Base-by-base conservation (phyloP, 2,113 vertebrate species). In the Periophthalmus modestus region DNA sequence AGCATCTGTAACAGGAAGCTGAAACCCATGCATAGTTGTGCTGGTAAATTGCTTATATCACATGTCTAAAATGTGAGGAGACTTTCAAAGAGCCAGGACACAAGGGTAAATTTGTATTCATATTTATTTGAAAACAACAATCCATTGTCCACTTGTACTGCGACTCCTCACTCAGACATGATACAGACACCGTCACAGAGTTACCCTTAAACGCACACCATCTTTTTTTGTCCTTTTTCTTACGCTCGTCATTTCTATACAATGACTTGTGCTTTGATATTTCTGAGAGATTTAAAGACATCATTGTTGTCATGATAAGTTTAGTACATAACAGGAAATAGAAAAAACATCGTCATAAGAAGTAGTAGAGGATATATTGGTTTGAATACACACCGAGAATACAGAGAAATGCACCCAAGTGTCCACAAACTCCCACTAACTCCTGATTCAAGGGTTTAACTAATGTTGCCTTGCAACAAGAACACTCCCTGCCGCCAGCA, bases 71-170 rank as follows among this genome's bases (percentile, higher is more conserved):
- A 33, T 16, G 58, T 28, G 24, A 12, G 12, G 15, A 28, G 24
- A 33, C 24, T 7, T 28, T 13, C 34, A 66, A 66, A 69, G 47
- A 14, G 75, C 77, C 65, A 57, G 74, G 67, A 82, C 33, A 59
- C 63, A 78, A 19, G 67, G 16, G 16, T 7, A 5, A 69, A 73
- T 81, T 85, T 83, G 79, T 89, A 88, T 90, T 91, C 80, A 89
- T 89, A 91, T 94, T 94, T 94, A 94, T 94, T 94, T 93, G 85
- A 93, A 94, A 93, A 93, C 92, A 93, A 92, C 91, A 93, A 93
- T 91, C 89, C 84, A 82, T 85, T 89, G 91, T 89, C 82, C 85
- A 90, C 83, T 84, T 92, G 87, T 90, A 89, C 86, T 84, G 87
- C 84, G 85, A 91, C 89, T 91, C 85, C 88, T 91, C 33, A 73